Evolutionary conservation across 2,888 invertebrate genomes (phyloP).

Genomic region (Ypsolopha scabrella): DNA sequence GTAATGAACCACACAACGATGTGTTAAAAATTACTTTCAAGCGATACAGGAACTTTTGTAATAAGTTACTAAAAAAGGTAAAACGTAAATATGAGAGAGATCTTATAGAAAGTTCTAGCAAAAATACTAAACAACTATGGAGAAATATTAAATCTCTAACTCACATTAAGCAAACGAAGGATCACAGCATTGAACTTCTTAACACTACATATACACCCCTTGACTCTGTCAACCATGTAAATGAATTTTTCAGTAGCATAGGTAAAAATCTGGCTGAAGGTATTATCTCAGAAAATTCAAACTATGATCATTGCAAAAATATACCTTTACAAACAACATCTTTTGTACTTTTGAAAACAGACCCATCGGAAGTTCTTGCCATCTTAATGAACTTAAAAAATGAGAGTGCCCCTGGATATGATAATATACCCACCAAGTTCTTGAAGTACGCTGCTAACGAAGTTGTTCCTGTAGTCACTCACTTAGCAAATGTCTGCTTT

Average conservation of each 20-base stretch:
- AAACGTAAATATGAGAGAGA: background rate
- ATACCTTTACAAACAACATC: background rate
- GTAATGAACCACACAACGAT: background rate
- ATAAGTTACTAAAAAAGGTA: background rate
- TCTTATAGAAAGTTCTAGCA: background rate
- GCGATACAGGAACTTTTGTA: constrained; percentile 2
- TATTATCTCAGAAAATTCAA: background rate
- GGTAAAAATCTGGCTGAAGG: constrained; percentile 1
- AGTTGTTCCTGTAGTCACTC: constrained; percentile 1
- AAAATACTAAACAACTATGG: background rate
- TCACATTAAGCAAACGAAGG: background rate
- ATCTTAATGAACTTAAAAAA: background rate
- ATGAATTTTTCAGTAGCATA: constrained; percentile 2
- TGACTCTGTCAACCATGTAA: background rate
- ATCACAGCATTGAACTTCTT: background rate
- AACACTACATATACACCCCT: background rate
- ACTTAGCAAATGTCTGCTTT: constrained; percentile 2
- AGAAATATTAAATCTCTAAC: background rate
- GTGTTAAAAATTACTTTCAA: background rate
- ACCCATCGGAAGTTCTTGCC: background rate
- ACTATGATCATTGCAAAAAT: background rate
- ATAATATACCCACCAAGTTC: constrained; percentile 4
- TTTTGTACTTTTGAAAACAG: background rate
- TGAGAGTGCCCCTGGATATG: constrained; percentile 4
- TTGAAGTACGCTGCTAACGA: background rate